Evolutionary conservation across 2,113 vertebrate genomes (phyloP), one percentile per base, ranked within the genome.

Genomic region (Alligator sinensis): DNA sequence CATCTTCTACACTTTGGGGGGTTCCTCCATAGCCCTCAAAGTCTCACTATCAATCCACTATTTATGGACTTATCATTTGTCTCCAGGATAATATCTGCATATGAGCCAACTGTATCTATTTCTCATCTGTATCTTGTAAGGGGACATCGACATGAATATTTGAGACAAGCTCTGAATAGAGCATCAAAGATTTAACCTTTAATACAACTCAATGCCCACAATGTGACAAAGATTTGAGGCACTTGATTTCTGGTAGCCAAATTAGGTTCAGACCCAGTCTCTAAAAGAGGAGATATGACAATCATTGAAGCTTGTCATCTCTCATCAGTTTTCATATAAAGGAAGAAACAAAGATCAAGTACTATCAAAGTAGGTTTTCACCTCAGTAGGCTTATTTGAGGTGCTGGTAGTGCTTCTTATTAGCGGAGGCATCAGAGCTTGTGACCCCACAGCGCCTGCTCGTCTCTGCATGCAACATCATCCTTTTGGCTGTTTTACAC

Each of bases 341-440:
- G 78, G 38, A 84, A 63, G 60, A 84, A 54, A 19, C 75, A 84
- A 25, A 82, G 6, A 2, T 61, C 1, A 0, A 70, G 22, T 1
- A 1, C 83, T 60, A 22, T 54, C 54, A 61, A 47, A 28, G 13
- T 6, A 2, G 21, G 30, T 24, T 9, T n/a, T 84, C 24, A 1
- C 38, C 38, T 6, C 60, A 81, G 38, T 61, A 84, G 61, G 64
- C 60, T 88, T 75, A 87, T 93, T 82, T 70, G 84, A 84, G 79
- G 22, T 82, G 61, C 21, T 77, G 54, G 86, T 74, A 86, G 28
- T 11, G 4, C 34, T 85, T 66, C 25, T 28, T n/a, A 2, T 28
- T 22, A n/a, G 34, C 16, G 61, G 70, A 68, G 58, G 3, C 88
- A 5, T 55, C 30, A 92, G 83, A 70, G 25, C 59, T 57, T 80